Base-by-base conservation (phyloP, 2,888 invertebrate genomes). In the Drosophila nr. perissopoda region DNA sequence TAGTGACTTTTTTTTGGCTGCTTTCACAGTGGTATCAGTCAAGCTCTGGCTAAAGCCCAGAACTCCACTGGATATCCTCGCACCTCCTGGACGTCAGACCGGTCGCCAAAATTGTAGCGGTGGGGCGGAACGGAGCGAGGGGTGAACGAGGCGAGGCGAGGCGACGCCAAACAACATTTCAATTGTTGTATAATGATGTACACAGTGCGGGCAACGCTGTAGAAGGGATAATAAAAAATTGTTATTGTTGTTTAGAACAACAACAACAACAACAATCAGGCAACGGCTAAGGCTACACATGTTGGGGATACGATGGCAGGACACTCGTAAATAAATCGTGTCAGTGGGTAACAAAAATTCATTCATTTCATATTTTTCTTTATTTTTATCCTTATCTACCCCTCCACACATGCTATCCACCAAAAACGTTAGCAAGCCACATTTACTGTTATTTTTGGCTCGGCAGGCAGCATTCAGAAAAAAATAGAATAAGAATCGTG, bases 101-200 rank as follows among this genome's bases (percentile, higher is more conserved):
- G 49, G 60, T 38, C 31, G 76, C 53, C 82, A 56, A 34, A 79
- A 33, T 62, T 29, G 31, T 27, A 13, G 25, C 25, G 25, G 4
- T 16, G 46, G 8, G 1, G 25, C 4, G 36, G 4, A 13, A 11
- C 25, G 25, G 25, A 34, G 6, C 34, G 54, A 25, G 54, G 18
- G 33, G 42, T 11, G 42, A 42, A 21, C 11, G 48, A 60, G 57
- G 25, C 51, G 18, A 53, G 46, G 87, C 81, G 82, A 76, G 58
- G 70, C 74, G 90, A 86, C 90, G 90, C 89, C 84, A 83, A 83
- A 89, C 84, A 85, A 89, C 89, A 90, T 90, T 90, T 89, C 91
- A 90, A 86, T 86, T 89, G 91, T 86, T 90, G 89, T 86, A 89
- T 89, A 86, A 86, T 86, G 88, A 86, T 90, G 91, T 84, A 90